Evolutionary conservation across 2,888 invertebrate species (phyloP).

Genomic region (Hipparchia semele): DNA sequence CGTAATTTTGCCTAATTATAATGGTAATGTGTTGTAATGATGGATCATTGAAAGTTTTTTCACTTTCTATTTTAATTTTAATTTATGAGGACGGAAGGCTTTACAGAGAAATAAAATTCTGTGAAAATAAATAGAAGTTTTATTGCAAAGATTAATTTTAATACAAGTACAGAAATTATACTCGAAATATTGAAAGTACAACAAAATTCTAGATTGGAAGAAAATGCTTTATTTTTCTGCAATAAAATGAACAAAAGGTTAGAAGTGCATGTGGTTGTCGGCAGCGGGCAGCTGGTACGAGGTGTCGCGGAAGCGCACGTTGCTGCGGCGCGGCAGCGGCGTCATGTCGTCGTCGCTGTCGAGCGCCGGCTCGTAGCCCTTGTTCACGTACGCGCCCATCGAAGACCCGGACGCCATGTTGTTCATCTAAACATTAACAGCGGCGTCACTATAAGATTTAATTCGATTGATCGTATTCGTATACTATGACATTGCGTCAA

Average conservation of each 20-base stretch:
- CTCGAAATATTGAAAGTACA: neutral
- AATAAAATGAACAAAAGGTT: neutral
- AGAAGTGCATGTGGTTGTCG: slow-evolving; percentile 9
- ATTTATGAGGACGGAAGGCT: neutral
- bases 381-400: slow-evolving; percentile 79
- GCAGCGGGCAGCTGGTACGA: slow-evolving; percentile 18
- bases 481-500: too few relatives aligned
- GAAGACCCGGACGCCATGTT: slow-evolving; percentile 55
- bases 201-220: neutral
- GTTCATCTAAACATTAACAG: slow-evolving; percentile 61
- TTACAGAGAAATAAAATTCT: neutral
- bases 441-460: too few relatives aligned
- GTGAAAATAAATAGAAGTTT: neutral
- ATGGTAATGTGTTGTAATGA: too few relatives aligned
- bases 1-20: too few relatives aligned
- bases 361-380: slow-evolving; percentile 87
- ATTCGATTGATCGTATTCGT: too few relatives aligned
- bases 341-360: slow-evolving; percentile 86
- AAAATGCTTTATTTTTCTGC: neutral
- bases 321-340: slow-evolving; percentile 77
- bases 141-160: neutral
- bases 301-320: slow-evolving; percentile 63
- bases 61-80: neutral
- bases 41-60: too few relatives aligned
- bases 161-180: neutral